Conservation (phyloP, 2,113 vertebrate species). For the Casuarius casuarius region DNA sequence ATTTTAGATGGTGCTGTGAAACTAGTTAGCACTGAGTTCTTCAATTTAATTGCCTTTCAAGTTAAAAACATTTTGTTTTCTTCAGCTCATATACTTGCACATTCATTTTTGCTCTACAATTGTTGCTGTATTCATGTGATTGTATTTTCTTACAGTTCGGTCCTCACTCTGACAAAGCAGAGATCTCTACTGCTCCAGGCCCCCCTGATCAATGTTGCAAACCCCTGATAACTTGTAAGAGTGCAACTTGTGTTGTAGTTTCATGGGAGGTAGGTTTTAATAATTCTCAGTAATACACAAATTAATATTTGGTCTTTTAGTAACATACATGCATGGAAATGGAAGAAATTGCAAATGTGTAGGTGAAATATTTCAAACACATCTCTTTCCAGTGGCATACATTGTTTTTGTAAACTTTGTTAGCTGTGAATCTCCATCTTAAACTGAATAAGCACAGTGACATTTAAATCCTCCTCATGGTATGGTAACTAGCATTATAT, state of each 20-base stretch:
- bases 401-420: background rate
- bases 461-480: background rate
- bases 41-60: background rate
- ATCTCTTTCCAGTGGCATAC: rapidly evolving
- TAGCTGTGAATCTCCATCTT: background rate
- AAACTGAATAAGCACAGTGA: background rate
- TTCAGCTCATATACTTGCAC: background rate
- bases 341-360: background rate
- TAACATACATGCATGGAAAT: background rate
- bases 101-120: background rate
- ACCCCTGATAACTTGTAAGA: conserved; percentile 76
- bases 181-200: conserved; percentile 74
- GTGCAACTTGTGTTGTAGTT: conserved; percentile 73
- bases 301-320: background rate
- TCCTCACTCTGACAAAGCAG: conserved; percentile 72
- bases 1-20: background rate
- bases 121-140: background rate
- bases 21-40: background rate
- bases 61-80: background rate
- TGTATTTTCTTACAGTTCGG: conserved; percentile 73
- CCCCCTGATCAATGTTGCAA: conserved; percentile 79
- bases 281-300: background rate
- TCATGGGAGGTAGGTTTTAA: conserved; percentile 78
- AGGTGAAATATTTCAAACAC: background rate
- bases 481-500: background rate